Evolutionary conservation across 2,797 vertebrate species (phyloP).

Genomic region (Thalassophryne amazonica): DNA sequence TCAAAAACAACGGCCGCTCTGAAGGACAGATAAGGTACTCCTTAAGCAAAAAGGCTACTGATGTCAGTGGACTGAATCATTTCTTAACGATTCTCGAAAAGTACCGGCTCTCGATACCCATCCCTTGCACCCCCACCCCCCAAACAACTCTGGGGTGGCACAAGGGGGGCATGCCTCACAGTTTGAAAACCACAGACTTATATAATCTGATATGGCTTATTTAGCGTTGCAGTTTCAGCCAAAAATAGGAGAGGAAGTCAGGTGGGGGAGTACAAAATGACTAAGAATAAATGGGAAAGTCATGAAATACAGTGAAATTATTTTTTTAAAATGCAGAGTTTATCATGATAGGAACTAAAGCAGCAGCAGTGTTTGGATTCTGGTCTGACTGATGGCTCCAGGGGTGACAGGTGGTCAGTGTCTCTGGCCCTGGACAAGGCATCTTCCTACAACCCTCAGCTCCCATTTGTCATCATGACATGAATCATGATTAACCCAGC

Average conservation of each 20-base stretch:
- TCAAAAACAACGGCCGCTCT: no score
- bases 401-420: slow-evolving; percentile 11
- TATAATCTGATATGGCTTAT: slow-evolving; percentile 51
- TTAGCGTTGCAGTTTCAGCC: slow-evolving; percentile 23
- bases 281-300: background rate
- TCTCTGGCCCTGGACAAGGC: slow-evolving; percentile 31
- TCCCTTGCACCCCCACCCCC: no score
- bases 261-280: background rate
- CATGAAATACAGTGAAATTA: background rate
- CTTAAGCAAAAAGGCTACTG: no score
- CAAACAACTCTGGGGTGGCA: no score
- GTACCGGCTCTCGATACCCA: no score
- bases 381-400: slow-evolving; percentile 11
- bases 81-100: no score
- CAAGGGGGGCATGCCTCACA: no score
- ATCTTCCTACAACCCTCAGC: slow-evolving; percentile 20
- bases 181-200: no score
- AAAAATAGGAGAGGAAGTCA: background rate
- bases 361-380: slow-evolving; percentile 19
- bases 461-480: slow-evolving; percentile 21
- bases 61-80: no score
- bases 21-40: no score
- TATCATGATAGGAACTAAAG: background rate
- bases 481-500: slow-evolving; percentile 58
- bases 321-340: background rate